Conservation (phyloP, 1,140 invertebrate species). For the Eumaeus atala region DNA sequence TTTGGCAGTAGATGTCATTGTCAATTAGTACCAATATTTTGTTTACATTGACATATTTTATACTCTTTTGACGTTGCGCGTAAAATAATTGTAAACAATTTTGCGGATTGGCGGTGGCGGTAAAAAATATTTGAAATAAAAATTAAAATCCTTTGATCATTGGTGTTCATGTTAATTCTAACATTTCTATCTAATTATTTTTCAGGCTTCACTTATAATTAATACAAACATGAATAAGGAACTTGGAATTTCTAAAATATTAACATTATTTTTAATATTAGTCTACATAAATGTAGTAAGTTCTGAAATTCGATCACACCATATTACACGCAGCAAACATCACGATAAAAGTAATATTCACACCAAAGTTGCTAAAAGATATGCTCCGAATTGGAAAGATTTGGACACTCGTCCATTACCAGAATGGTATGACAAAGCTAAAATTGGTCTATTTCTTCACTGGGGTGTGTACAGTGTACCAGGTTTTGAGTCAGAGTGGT, state of each 20-base stretch:
- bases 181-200: no score
- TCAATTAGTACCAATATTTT: no score
- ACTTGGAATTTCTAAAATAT: no score
- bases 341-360: neutral
- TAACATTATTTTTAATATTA: conserved; percentile 2
- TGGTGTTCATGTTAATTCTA: no score
- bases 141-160: no score
- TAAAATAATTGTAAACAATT: no score
- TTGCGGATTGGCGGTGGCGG: no score
- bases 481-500: conserved; percentile 90
- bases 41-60: no score
- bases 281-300: conserved; percentile 8
- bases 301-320: conserved; percentile 13
- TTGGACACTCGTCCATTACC: conserved; percentile 89
- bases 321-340: neutral
- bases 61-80: neutral
- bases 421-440: conserved; percentile 90
- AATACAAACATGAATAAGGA: no score
- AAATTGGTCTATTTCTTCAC: conserved; percentile 94
- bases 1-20: no score
- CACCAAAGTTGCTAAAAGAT: conserved; percentile 26
- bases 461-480: conserved; percentile 96
- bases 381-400: conserved; percentile 84
- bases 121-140: no score
- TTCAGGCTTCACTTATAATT: no score